Evolutionary conservation across 2,797 vertebrate genomes (phyloP).

Genomic region (Poeciliopsis presidionis): DNA sequence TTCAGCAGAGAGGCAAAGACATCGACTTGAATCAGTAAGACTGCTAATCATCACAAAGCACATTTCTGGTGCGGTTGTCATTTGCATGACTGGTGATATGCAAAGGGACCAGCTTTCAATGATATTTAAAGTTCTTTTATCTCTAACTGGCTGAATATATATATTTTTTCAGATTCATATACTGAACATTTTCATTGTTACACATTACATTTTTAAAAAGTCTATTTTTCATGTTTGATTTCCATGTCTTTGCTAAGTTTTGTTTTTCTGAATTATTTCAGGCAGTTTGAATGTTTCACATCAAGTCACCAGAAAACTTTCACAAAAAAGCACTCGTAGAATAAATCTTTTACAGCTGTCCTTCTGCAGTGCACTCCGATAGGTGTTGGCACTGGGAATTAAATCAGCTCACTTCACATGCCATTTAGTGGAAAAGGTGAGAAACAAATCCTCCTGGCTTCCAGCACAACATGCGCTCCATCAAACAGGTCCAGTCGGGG

Average conservation of each 20-base stretch:
- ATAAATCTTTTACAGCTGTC: conserved; percentile 66
- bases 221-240: neutral
- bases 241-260: neutral
- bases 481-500: conserved; percentile 57
- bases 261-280: conserved; percentile 17
- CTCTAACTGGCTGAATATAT: neutral
- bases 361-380: conserved; percentile 50
- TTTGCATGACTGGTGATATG: conserved; percentile 38
- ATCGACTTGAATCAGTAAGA: conserved; percentile 59
- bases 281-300: conserved; percentile 49
- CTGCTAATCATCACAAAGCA: conserved; percentile 66
- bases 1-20: conserved; percentile 63
- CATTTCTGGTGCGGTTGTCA: conserved; percentile 38
- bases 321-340: conserved; percentile 36
- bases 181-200: neutral
- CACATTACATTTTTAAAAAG: neutral
- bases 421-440: conserved; percentile 67
- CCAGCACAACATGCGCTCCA: conserved; percentile 69
- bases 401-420: conserved; percentile 70
- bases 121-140: conserved; percentile 37
- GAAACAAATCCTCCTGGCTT: conserved; percentile 65
- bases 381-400: conserved; percentile 65
- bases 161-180: neutral
- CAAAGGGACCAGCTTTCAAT: conserved; percentile 23
- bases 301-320: conserved; percentile 42